These are phyloP conservation scores for Actinemys pallida DNA, from an alignment of 2,113 vertebrate genomes.

Conservation along the genomic window DNA sequence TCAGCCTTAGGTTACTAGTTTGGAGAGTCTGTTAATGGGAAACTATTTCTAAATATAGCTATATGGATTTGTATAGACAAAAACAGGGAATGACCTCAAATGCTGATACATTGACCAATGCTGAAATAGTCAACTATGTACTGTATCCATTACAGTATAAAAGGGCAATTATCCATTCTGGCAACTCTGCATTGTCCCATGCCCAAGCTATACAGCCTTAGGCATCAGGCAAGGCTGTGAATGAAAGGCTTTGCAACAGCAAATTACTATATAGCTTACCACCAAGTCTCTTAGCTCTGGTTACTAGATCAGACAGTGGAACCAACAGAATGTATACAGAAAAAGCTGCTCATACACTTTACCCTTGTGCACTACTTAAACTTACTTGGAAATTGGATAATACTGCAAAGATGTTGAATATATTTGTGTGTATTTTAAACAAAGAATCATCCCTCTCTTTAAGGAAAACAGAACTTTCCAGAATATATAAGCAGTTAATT, in stretches of 20 bases:
- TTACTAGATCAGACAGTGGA: not conserved
- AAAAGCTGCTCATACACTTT: not conserved
- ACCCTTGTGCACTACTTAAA: not conserved
- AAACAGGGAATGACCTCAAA: not conserved
- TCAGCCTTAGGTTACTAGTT: not conserved
- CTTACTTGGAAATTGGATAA: constrained; percentile 1
- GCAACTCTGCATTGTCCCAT: not conserved
- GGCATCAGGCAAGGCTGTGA: constrained; percentile 4
- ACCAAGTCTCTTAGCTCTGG: not conserved
- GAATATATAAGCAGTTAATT: constrained; percentile 4
- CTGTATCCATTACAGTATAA: not conserved
- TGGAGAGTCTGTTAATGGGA: not conserved
- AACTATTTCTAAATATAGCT: not conserved
- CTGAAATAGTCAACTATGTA: not conserved
- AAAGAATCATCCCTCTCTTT: not conserved
- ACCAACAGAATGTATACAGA: not conserved
- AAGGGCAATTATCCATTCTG: constrained; percentile 12
- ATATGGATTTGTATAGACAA: not conserved
- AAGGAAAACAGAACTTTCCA: constrained; percentile 14
- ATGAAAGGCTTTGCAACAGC: constrained; percentile 9
- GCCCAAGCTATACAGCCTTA: not conserved
- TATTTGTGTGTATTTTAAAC: constrained; percentile 17
- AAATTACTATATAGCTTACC: constrained; percentile 5
- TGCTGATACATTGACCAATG: not conserved
- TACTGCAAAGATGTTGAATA: not conserved